Conservation (phyloP, 2,888 invertebrate species). For the Gymnoscelis rufifasciata region DNA sequence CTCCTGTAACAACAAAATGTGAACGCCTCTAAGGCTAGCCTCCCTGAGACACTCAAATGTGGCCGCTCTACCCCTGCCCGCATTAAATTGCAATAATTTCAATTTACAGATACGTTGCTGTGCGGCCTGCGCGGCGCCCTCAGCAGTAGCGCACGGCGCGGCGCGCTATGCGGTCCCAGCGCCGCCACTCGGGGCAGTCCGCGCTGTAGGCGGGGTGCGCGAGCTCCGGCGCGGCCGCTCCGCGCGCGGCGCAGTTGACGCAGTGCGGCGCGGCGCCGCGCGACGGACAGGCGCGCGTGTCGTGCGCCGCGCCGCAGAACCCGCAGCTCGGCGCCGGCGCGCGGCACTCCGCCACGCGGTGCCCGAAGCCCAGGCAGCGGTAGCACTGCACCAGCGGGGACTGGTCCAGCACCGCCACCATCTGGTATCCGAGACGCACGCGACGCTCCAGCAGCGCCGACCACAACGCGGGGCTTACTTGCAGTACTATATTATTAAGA, state of each 20-base stretch:
- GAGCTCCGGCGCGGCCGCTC: not conserved
- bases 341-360: conserved; percentile 1
- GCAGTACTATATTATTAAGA: not conserved
- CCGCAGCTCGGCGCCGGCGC: not conserved
- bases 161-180: not conserved
- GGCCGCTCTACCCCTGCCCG: not conserved
- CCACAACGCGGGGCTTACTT: conserved; percentile 3
- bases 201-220: conserved; percentile 1
- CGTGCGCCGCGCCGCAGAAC: conserved; percentile 2
- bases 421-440: conserved; percentile 5
- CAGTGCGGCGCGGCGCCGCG: not conserved
- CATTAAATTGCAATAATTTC: not conserved
- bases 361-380: conserved; percentile 7
- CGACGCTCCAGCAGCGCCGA: not conserved
- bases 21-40: no score
- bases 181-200: not conserved
- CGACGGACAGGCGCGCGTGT: conserved; percentile 4
- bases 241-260: not conserved
- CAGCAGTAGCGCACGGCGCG: not conserved
- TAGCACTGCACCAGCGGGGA: conserved; percentile 6
- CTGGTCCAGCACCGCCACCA: conserved; percentile 3
- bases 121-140: conserved; percentile 1
- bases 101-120: not conserved
- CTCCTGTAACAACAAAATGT: not conserved
- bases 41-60: not conserved